Conservation (phyloP, 1,140 invertebrate genomes). For the Caenorhabditis briggsae region DNA sequence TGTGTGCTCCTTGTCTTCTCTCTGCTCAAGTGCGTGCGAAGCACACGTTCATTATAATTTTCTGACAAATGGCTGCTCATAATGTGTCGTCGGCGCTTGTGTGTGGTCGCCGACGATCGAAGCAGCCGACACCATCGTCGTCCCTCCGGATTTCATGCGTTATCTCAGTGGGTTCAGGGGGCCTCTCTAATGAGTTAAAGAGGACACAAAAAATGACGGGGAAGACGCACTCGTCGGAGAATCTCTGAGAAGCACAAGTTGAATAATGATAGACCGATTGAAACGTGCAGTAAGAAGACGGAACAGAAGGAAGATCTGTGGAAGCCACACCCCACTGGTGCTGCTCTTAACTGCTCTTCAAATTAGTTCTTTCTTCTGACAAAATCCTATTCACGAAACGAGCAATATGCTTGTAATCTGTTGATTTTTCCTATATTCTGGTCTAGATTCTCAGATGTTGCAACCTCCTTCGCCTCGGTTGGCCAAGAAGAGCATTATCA, state of each 20-base stretch:
- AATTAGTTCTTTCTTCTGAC: not conserved
- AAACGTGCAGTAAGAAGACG: conserved; percentile 29
- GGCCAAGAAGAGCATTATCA: conserved; percentile 23
- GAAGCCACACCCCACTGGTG: conserved; percentile 22
- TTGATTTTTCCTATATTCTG: not conserved
- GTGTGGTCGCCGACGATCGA: conserved; percentile 24
- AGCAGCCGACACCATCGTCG: not conserved
- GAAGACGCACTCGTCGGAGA: not conserved
- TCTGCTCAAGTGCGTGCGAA: conserved; percentile 36
- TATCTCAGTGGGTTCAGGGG: conserved; percentile 36
- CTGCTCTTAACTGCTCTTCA: not conserved
- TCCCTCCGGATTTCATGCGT: conserved; percentile 46
- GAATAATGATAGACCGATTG: conserved; percentile 50
- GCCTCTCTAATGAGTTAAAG: conserved; percentile 46
- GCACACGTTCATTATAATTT: conserved; percentile 54
- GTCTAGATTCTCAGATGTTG: not conserved
- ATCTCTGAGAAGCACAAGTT: conserved; percentile 29
- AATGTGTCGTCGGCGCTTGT: conserved; percentile 42
- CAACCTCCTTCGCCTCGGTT: conserved; percentile 23
- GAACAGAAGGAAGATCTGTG: not conserved
- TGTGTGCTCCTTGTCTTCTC: not conserved
- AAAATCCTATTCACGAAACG: not conserved
- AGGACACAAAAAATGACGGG: conserved; percentile 24
- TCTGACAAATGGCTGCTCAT: conserved; percentile 56
- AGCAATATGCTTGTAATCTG: not conserved